Evolutionary conservation across 2,888 invertebrate genomes (phyloP), one percentile per base, ranked within the genome.

Genomic region (Lithophane leautieri): DNA sequence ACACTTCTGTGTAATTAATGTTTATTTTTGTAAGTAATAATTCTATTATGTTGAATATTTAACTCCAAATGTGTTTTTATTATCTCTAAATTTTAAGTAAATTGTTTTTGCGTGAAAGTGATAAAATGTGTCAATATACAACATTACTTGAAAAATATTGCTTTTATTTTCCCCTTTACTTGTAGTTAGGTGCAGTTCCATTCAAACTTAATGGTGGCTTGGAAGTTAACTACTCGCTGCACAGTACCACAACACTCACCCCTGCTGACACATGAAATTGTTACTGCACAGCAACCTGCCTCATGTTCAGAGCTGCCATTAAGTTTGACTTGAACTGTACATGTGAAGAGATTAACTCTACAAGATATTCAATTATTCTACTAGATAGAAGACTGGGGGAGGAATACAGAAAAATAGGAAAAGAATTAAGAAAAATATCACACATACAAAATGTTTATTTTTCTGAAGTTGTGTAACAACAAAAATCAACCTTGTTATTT

Each of bases 361-460:
- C 19, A 62, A 61, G 19, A 69, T 58, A 61, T 50, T 68, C 42
- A 58, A 50, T 19, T 28, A 70, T n/a, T n/a, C 47, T 56, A 72
- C 42, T 28, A 50, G 44, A 63, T 65, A 52, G 50, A 42, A 73
- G 62, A 44, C 56, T 70, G 89, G 90, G 90, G 90, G 90, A 90
- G 89, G 88, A 88, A 83, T 75, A 70, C 61, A 80, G 82, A 78
- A 81, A 70, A 70, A 34, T 52, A 83, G 84, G 84, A 90, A 92
- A 95, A 94, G 91, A 94, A 95, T 91, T 87, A 94, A 94, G 91
- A 93, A 92, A 91, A 90, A 89, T 90, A 91, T 95, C 96, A 96
- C 96, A 96, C 96, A 95, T 96, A 96, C 96, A 96, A 96, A 96
- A 96, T 96, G 96, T 96, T 96, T 96, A 96, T 96, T 96, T 95